A percentile compares a stretch with the other conserved stretches of the same genome.
Conservation (phyloP, 2,113 vertebrate species). For the Chamaetylas fuelleborni region DNA sequence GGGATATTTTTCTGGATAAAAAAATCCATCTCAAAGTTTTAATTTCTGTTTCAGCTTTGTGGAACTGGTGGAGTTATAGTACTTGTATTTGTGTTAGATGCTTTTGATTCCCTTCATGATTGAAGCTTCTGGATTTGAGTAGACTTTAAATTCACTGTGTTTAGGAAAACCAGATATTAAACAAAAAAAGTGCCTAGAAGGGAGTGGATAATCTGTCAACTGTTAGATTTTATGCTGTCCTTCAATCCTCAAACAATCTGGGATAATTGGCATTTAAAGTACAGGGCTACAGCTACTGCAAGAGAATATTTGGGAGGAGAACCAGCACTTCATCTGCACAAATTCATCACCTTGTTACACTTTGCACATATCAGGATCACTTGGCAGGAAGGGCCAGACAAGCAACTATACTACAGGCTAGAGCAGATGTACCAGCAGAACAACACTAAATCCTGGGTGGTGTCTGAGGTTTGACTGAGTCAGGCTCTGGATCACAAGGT, state of each 20-base stretch:
- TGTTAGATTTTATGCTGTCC: neutral
- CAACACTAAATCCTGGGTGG: neutral
- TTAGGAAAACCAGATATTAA: neutral
- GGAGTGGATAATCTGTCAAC: neutral
- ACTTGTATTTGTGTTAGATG: neutral
- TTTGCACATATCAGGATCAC: neutral
- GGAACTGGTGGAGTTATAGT: neutral
- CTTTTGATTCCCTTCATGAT: neutral
- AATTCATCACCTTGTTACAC: neutral
- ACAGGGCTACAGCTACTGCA: neutral
- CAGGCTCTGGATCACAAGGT: neutral
- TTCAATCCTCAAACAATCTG: neutral
- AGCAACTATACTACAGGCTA: rapidly evolving
- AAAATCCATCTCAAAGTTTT: neutral
- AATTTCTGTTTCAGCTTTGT: neutral
- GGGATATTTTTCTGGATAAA: neutral
- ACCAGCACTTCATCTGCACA: neutral
- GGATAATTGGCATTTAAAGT: neutral
- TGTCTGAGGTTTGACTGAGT: neutral
- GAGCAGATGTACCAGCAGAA: neutral
- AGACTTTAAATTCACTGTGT: neutral
- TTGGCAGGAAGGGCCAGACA: neutral
- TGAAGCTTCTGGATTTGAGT: neutral
- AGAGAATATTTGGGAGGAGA: neutral
- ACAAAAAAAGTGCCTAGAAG: neutral